Percentiles rank a stretch among this genome's conserved stretches.
These are phyloP conservation scores for Crotalus helleri DNA, from an alignment of 2,113 vertebrate species.

Conservation along the genomic window DNA sequence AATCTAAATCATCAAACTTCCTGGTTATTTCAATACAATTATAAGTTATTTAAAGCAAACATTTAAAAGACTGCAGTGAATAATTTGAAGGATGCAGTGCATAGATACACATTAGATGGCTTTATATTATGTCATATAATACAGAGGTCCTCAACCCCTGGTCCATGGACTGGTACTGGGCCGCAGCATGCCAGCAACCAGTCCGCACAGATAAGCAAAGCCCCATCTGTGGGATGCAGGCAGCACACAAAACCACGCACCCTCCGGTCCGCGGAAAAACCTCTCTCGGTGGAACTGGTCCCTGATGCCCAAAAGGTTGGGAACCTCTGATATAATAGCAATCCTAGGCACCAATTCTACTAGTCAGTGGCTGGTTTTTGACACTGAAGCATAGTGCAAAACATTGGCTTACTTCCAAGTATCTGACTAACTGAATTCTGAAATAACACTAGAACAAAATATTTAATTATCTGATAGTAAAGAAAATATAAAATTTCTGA, in stretches of 20 bases:
- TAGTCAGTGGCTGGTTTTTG: not conserved
- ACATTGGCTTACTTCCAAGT: not conserved
- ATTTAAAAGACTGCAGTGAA: constrained; percentile 26
- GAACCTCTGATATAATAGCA: not conserved
- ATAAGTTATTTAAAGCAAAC: constrained; percentile 11
- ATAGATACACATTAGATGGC: not conserved
- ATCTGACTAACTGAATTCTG: not conserved
- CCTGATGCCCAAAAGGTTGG: too few relatives aligned
- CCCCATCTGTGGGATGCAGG: too few relatives aligned
- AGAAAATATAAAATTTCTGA: not conserved
- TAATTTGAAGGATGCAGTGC: constrained; percentile 7
- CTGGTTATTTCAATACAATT: constrained; percentile 22
- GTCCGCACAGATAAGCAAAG: too few relatives aligned
- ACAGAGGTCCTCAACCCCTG: too few relatives aligned
- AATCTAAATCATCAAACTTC: constrained; percentile 1
- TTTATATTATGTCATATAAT: constrained; percentile 13
- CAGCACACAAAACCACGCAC: too few relatives aligned
- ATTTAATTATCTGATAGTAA: constrained; percentile 29
- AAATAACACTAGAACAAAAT: constrained; percentile 6
- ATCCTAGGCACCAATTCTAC: not conserved
- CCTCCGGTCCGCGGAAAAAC: too few relatives aligned
- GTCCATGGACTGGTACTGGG: too few relatives aligned
- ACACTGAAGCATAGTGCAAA: not conserved
- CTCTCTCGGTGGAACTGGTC: too few relatives aligned
- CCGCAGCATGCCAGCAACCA: too few relatives aligned